Evolutionary conservation across 2,113 vertebrate species (phyloP).

Genomic region (Tympanuchus pallidicinctus): DNA sequence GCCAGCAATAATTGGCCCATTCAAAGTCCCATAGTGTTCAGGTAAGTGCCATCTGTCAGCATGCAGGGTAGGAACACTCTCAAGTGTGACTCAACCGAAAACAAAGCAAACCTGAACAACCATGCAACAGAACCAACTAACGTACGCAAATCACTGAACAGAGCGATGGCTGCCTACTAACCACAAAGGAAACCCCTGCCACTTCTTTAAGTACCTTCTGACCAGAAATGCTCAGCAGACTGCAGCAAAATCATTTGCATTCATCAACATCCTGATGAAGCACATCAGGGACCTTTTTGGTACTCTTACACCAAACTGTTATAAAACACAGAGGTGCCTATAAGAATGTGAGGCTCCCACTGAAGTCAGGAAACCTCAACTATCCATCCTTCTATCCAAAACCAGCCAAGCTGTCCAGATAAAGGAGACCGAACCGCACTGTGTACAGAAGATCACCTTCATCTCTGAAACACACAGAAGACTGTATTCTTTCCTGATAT

Average conservation of each 20-base stretch:
- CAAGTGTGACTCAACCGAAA: not conserved
- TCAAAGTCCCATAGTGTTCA: not conserved
- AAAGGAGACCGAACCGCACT: fast-evolving
- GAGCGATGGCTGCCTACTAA: not conserved
- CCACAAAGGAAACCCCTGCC: slow-evolving; percentile 39
- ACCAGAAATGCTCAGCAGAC: not conserved
- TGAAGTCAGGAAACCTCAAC: not conserved
- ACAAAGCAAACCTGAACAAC: not conserved
- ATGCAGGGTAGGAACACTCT: fast-evolving
- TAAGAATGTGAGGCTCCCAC: not conserved
- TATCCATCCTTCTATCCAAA: fast-evolving
- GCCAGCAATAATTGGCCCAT: not conserved
- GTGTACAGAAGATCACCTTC: not conserved
- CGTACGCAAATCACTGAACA: not conserved
- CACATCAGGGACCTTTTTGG: not conserved
- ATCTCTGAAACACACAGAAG: not conserved
- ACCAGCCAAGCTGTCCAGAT: not conserved
- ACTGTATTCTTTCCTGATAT: not conserved
- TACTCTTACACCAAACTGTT: fast-evolving
- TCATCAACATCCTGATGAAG: not conserved
- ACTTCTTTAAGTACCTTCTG: not conserved
- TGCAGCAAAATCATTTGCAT: not conserved
- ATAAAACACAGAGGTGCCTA: not conserved
- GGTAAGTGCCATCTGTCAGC: not conserved
- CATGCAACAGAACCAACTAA: not conserved